Evolutionary conservation across 2,797 vertebrate genomes (phyloP), one percentile per base, ranked within the genome.

Genomic region (Sebastes goodei): DNA sequence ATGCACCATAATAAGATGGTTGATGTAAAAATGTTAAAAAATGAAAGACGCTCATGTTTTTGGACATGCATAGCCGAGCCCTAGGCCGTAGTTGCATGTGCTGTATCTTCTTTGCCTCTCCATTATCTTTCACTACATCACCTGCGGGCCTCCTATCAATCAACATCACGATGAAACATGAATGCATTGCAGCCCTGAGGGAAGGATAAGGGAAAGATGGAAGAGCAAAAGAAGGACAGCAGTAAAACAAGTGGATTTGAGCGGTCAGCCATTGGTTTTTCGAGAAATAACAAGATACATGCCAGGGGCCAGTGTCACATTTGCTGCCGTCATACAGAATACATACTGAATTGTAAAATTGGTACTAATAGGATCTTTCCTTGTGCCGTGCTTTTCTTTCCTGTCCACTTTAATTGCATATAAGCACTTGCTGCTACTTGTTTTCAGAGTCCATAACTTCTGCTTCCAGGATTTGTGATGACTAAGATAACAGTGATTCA

Each of bases 91-190:
- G 66, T 55, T 65, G 17, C 11, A 63, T 72, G 72, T 61, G n/a
- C 66, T 80, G 63, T 27, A 7, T 38, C 14, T 52, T 68, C 84
- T 52, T 64, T 67, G 66, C 49, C 52, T 84, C 30, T 27, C 33
- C 65, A 74, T 77, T 74, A 68, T 87, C 59, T 74, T 81, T 83
- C 76, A 79, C 63, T 61, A 67, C 32, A 75, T 83, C 53, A 86
- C 79, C 67, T 38, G 42, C 71, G 86, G 78, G 80, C 67, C 66
- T 64, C 55, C 35, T 67, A 76, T 90, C 86, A 86, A 84, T 90
- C 85, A 83, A 55, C 76, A 86, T 86, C 63, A 86, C 71, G 69
- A 64, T 80, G 72, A 70, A 84, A 86, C 65, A 73, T 32, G 42
- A 63, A 46, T 76, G 32, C 49, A 62, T 25, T 63, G 60, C 29